Percentiles rank a stretch among this genome's conserved stretches.
These are phyloP conservation scores for Kryptopterus vitreolus DNA, from an alignment of 2,797 vertebrate species.

Conservation along the genomic window DNA sequence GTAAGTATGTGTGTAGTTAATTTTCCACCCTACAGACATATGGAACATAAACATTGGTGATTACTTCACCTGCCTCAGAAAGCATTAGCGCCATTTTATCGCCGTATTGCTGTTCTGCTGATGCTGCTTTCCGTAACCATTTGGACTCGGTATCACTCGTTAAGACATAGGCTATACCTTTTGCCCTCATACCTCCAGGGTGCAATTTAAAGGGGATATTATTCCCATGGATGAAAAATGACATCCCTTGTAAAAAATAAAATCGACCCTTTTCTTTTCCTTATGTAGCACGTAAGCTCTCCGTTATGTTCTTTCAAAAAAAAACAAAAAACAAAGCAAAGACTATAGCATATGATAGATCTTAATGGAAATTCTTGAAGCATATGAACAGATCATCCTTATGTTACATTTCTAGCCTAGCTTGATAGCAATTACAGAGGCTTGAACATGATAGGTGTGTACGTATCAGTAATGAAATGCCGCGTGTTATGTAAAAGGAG, in stretches of 20 bases:
- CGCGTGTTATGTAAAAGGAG: background rate
- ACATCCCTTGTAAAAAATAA: background rate
- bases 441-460: background rate
- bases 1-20: conserved; percentile 30
- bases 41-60: conserved; percentile 55
- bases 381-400: background rate
- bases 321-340: conserved; percentile 3
- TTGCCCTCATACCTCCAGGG: conserved; percentile 5
- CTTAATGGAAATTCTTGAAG: background rate
- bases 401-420: background rate
- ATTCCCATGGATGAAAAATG: background rate
- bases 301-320: background rate
- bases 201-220: background rate
- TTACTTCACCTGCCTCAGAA: conserved; percentile 46
- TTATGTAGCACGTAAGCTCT: background rate
- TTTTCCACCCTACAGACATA: conserved; percentile 50
- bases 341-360: background rate
- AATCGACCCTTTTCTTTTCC: background rate
- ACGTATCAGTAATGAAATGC: background rate
- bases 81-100: conserved; percentile 39
- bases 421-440: background rate
- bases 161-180: background rate
- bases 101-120: background rate
- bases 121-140: background rate
- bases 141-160: conserved; percentile 5